These are phyloP conservation scores for Caenorhabditis imperialis DNA, from an alignment of 2,888 invertebrate genomes.

Conservation along the genomic window DNA sequence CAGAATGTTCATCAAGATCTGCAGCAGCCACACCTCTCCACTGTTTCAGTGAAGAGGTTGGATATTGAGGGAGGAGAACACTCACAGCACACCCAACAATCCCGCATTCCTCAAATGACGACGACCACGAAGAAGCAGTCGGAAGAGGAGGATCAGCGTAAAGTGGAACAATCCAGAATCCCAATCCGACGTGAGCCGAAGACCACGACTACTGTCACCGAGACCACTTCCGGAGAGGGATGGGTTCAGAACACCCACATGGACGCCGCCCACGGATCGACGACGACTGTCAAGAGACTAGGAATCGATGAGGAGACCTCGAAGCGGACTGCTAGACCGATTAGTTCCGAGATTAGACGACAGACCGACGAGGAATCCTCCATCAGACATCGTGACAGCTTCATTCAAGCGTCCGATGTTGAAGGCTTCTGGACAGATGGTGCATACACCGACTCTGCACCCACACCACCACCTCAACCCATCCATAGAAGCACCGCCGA, in stretches of 20 bases:
- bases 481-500: slow-evolving; percentile 53
- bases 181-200: slow-evolving; percentile 44
- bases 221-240: slow-evolving; percentile 49
- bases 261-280: slow-evolving; percentile 22
- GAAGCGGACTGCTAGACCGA: slow-evolving; percentile 37
- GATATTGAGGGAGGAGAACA: slow-evolving; percentile 36
- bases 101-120: slow-evolving; percentile 7
- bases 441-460: slow-evolving; percentile 68
- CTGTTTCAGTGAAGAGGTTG: slow-evolving; percentile 38
- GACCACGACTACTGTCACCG: slow-evolving; percentile 45
- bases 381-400: slow-evolving; percentile 59
- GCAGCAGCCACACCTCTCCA: slow-evolving; percentile 36
- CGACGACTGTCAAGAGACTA: slow-evolving; percentile 28
- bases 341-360: slow-evolving; percentile 39
- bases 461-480: slow-evolving; percentile 65
- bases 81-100: neutral
- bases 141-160: slow-evolving; percentile 20
- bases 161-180: slow-evolving; percentile 18
- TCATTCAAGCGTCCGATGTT: slow-evolving; percentile 63
- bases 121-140: slow-evolving; percentile 13
- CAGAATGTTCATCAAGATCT: slow-evolving; percentile 48
- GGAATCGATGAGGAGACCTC: slow-evolving; percentile 46
- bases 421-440: slow-evolving; percentile 73
- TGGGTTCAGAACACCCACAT: slow-evolving; percentile 50
- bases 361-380: slow-evolving; percentile 55